A percentile compares a stretch with the other conserved stretches of the same genome.
phyloP scores from a whole-genome alignment of 2,797 vertebrate species.

The Anas acuta region DNA sequence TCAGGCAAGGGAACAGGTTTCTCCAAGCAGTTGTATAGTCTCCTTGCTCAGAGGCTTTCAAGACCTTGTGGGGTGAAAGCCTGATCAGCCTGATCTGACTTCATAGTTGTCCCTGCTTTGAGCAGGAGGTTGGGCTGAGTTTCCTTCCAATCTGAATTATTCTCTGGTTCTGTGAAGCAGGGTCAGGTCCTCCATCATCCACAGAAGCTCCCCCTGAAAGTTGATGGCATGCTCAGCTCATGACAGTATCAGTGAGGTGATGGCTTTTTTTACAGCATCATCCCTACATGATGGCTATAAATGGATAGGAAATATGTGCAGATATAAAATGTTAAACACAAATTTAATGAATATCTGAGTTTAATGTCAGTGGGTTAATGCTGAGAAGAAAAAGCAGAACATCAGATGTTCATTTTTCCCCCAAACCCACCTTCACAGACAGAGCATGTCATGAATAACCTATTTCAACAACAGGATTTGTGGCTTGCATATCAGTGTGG shows the following conservation, averaged over 20 bases:
- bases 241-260: not conserved
- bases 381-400: not conserved
- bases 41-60: not conserved
- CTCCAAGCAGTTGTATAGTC: not conserved
- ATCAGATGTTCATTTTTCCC: not conserved
- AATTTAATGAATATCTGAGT: not conserved
- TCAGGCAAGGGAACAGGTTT: not conserved
- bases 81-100: not conserved
- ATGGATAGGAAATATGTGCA: not conserved
- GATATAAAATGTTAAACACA: not conserved
- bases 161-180: not conserved
- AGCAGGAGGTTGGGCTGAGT: not conserved
- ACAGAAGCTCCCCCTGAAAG: not conserved
- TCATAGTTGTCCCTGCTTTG: not conserved
- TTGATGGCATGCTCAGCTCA: accelerated
- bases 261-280: not conserved
- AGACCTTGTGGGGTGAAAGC: not conserved
- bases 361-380: not conserved
- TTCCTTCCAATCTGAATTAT: not conserved
- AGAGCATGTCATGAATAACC: not conserved
- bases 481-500: not conserved
- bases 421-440: not conserved
- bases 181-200: not conserved
- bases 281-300: not conserved
- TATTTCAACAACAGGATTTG: conserved; percentile 11